Evolutionary conservation across 2,113 vertebrate genomes (phyloP).

Genomic region (Pseudorasbora parva): DNA sequence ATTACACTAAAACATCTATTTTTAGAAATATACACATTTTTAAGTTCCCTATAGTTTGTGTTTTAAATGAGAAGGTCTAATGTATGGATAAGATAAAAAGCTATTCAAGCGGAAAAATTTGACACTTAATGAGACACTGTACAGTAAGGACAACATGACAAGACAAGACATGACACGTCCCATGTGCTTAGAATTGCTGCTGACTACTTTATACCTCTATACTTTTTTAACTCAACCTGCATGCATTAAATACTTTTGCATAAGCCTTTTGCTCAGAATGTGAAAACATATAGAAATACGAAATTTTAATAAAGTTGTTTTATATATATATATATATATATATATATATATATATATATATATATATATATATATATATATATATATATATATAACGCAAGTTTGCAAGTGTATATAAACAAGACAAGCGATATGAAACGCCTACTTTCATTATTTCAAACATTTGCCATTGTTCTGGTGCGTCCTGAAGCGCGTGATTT

Average conservation of each 20-base stretch:
- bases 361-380: too few relatives aligned
- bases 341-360: too few relatives aligned
- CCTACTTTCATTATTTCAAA: slow-evolving; percentile 16
- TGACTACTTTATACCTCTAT: neutral
- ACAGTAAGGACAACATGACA: slow-evolving; percentile 1
- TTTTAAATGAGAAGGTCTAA: neutral
- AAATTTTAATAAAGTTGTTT: neutral
- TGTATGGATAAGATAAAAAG: neutral
- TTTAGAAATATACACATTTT: neutral
- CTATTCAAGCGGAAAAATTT: neutral
- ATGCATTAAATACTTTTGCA: neutral
- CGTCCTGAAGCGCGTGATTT: slow-evolving; percentile 34
- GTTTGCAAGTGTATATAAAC: neutral
- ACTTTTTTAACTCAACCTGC: neutral
- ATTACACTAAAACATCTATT: neutral
- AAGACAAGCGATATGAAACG: neutral
- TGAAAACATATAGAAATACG: neutral
- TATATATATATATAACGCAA: neutral
- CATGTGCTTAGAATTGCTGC: slow-evolving; percentile 43
- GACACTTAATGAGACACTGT: slow-evolving; percentile 1
- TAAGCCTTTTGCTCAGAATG: neutral
- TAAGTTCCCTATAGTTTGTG: neutral
- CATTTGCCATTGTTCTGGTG: slow-evolving; percentile 27
- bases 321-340: neutral
- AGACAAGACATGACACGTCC: slow-evolving; percentile 38